Evolutionary conservation across 2,113 vertebrate species (phyloP), one percentile per base, ranked within the genome.

Genomic region (Microtus montanus): DNA sequence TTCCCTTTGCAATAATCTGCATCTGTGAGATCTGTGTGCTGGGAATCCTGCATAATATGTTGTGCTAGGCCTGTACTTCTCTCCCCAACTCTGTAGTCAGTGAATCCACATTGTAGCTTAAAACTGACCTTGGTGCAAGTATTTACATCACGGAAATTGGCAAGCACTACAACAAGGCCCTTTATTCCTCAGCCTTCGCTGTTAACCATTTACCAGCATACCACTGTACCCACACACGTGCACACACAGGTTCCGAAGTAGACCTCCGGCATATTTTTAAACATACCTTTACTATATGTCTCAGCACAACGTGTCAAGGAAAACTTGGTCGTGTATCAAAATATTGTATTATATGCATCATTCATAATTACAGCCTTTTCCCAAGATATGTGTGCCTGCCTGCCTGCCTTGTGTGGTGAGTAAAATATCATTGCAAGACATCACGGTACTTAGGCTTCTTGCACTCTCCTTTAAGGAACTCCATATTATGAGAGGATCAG

Each of bases 131-230:
- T 47, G 3, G 41, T 33, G 33, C 20, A 30, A 83, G 3, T 41
- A 91, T 87, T 96, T 75, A 83, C 75, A 64, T 91, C 35, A 54
- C 54, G 4, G 70, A 89, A 92, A 94, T 19, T n/a, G 94, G 87
- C 87, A 93, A 74, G 54, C 10, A 13, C 35, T 77, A 54, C 24
- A 66, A 61, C 19, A 61, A 91, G 63, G 38, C 33, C 47, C 78
- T 94, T 90, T 79, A 92, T 93, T 88, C n/a, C 75, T 47, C 33
- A 86, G 38, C 70, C 11, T 28, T 70, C 22, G 30, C 73, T 86
- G 66, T 89, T 92, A 95, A 95, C 87, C 70, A 80, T 88, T 91
- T 86, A 75, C 74, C 91, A 80, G 70, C 70, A 54, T 44, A 61
- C 15, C 14, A 35, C 73, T 74, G 35, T 7, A 7, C 2, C 1